phyloP scores from a whole-genome alignment of 2,888 invertebrate species.

The Petrophora chlorosata region DNA sequence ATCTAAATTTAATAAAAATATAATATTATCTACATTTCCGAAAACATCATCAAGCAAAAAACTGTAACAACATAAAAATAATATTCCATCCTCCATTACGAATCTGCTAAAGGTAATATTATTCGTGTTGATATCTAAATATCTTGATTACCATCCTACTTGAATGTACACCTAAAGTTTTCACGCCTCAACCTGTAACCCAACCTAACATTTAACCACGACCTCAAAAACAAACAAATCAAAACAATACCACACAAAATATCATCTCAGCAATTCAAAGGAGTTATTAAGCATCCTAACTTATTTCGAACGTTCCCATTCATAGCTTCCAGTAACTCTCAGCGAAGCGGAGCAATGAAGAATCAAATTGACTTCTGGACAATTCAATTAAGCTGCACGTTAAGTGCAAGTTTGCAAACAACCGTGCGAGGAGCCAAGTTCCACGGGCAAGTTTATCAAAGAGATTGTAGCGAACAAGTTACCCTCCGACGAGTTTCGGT shows the following conservation, averaged over 20 bases:
- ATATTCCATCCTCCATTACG: too few species aligned
- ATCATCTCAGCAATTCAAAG: constrained; percentile 2
- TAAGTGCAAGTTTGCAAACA: constrained; percentile 79
- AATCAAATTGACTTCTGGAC: constrained; percentile 76
- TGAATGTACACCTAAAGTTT: too few species aligned
- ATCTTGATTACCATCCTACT: too few species aligned
- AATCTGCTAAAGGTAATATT: too few species aligned
- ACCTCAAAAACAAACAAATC: constrained; percentile 31
- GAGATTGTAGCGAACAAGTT: constrained; percentile 71
- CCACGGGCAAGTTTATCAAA: constrained; percentile 61
- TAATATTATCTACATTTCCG: too few species aligned
- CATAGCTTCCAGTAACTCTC: constrained; percentile 23
- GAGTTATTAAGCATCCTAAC: constrained; percentile 12
- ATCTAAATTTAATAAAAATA: too few species aligned
- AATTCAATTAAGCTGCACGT: constrained; percentile 78
- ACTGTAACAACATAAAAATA: too few species aligned
- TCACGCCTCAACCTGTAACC: too few species aligned
- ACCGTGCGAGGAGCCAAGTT: constrained; percentile 69
- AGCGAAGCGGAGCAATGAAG: constrained; percentile 50
- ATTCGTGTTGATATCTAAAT: too few species aligned
- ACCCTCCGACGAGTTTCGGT: constrained; percentile 54
- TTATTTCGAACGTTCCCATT: constrained; percentile 21
- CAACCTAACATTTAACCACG: too few species aligned
- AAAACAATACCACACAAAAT: constrained; percentile 32
- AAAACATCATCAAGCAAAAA: too few species aligned